phyloP scores from a whole-genome alignment of 2,888 invertebrate genomes.

The Microplitis manilae region DNA sequence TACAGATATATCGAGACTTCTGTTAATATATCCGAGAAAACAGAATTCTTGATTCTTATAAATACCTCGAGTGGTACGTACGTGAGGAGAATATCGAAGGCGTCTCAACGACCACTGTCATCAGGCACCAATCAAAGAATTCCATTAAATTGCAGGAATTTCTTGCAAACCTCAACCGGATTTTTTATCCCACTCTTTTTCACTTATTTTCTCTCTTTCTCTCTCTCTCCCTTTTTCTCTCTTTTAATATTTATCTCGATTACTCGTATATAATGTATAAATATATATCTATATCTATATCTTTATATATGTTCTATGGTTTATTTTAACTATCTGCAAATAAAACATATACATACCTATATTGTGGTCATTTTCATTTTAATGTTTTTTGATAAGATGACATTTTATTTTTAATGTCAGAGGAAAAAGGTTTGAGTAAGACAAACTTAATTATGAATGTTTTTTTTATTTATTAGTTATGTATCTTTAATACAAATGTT shows the following conservation, averaged over 20 bases:
- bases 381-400: not conserved
- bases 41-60: constrained; percentile 62
- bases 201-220: constrained; percentile 45
- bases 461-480: not conserved
- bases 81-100: constrained; percentile 62
- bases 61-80: constrained; percentile 55
- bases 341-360: not conserved
- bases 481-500: not conserved
- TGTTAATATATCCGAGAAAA: constrained; percentile 49
- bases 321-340: not conserved
- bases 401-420: not conserved
- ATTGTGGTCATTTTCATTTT: not conserved
- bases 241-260: constrained; percentile 38
- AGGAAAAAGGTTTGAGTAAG: not conserved
- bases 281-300: not conserved
- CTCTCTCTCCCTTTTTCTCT: constrained; percentile 32
- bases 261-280: not conserved
- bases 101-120: constrained; percentile 63
- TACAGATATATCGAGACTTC: constrained; percentile 3
- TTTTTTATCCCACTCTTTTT: constrained; percentile 51
- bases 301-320: not conserved
- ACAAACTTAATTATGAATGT: not conserved
- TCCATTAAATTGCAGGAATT: constrained; percentile 70
- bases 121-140: constrained; percentile 69
- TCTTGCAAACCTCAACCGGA: constrained; percentile 63